Conservation (phyloP, 2,888 invertebrate species). For the Macrophya annulata region DNA sequence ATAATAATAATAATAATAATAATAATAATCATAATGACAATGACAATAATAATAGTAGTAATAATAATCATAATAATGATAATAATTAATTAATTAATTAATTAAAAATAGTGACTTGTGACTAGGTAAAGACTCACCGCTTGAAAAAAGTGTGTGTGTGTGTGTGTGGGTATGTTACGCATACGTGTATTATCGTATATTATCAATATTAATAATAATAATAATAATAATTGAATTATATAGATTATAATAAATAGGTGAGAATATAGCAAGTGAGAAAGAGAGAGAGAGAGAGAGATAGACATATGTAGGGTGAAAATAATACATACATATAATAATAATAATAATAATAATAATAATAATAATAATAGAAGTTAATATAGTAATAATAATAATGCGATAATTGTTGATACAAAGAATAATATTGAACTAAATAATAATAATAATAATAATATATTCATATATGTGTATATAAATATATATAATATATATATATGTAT, state of each 20-base stretch:
- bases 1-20: constrained; percentile 67
- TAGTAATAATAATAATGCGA: constrained; percentile 60
- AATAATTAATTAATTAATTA: constrained; percentile 73
- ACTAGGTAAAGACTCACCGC: constrained; percentile 80
- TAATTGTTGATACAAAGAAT: constrained; percentile 61
- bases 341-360: constrained; percentile 63
- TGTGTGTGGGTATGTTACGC: constrained; percentile 60
- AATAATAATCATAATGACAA: constrained; percentile 66
- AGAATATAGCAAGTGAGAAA: constrained; percentile 55
- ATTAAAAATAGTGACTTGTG: constrained; percentile 76
- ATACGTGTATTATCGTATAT: constrained; percentile 63
- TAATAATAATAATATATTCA: constrained; percentile 51
- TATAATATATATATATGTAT: constrained; percentile 11
- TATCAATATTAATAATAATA: constrained; percentile 67
- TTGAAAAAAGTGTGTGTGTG: constrained; percentile 71
- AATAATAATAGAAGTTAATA: constrained; percentile 57
- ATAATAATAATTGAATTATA: constrained; percentile 37
- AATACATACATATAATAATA: constrained; percentile 59
- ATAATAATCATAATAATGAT: constrained; percentile 78
- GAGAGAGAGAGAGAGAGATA: constrained; percentile 41
- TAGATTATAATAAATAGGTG: constrained; percentile 51
- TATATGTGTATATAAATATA: constrained; percentile 46
- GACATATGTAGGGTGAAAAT: no score
- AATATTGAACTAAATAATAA: constrained; percentile 62
- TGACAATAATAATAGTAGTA: constrained; percentile 72